Evolutionary conservation across 2,113 vertebrate species (phyloP).

Genomic region (Dipodomys merriami): DNA sequence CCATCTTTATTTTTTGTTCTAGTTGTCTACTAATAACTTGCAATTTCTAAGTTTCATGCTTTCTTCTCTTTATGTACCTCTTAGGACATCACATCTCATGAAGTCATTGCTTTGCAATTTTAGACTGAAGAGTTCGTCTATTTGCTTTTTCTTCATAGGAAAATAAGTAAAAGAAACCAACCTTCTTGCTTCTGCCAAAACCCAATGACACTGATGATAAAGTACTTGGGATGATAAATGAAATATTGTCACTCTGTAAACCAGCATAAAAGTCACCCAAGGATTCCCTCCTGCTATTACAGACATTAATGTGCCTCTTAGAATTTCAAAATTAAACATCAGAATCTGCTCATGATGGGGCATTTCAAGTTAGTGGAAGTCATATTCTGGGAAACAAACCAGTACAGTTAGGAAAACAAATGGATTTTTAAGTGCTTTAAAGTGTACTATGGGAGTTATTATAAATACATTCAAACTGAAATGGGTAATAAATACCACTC

Average conservation of each 20-base stretch:
- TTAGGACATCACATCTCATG: neutral
- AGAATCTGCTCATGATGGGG: constrained; percentile 12
- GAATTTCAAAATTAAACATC: constrained; percentile 37
- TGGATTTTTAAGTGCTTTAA: neutral
- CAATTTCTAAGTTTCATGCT: neutral
- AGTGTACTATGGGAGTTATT: neutral
- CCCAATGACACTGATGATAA: neutral
- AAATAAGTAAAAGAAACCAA: constrained; percentile 35
- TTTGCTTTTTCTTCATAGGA: constrained; percentile 26
- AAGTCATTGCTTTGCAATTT: neutral
- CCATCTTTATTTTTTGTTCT: neutral
- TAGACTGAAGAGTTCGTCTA: neutral
- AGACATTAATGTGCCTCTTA: constrained; percentile 44
- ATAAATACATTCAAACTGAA: neutral
- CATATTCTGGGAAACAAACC: constrained; percentile 46
- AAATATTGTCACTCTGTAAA: constrained; percentile 47
- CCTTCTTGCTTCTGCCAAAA: neutral
- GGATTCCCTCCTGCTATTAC: neutral
- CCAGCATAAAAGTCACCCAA: neutral
- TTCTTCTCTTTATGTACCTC: neutral
- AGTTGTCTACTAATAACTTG: neutral
- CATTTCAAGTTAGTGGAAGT: constrained; percentile 40
- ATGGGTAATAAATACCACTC: neutral
- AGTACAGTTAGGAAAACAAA: neutral
- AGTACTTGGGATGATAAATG: constrained; percentile 38